Percentiles rank a stretch among this genome's conserved stretches.
Conservation (phyloP, 2,113 vertebrate genomes). For the Gorilla gorilla region DNA sequence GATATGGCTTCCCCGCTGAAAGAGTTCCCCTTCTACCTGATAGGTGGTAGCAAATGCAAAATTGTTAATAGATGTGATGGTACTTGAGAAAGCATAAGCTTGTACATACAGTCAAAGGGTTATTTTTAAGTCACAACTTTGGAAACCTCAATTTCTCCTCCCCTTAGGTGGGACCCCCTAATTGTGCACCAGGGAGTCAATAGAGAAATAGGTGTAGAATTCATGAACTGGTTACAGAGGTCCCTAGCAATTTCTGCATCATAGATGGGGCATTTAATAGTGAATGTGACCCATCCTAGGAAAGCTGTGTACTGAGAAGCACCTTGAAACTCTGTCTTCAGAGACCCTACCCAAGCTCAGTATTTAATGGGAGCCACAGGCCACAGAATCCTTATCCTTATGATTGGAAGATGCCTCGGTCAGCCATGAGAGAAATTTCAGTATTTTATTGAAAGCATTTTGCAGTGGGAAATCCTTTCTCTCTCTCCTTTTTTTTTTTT, state of each 20-base stretch:
- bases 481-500: conserved; percentile 8
- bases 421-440: conserved; percentile 77
- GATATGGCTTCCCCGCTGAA: background rate
- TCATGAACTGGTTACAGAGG: background rate
- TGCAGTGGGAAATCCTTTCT: conserved; percentile 61
- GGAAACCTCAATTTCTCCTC: background rate
- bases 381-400: conserved; percentile 35
- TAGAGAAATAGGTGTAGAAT: background rate
- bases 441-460: conserved; percentile 83
- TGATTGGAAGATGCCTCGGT: conserved; percentile 64
- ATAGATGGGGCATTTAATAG: background rate
- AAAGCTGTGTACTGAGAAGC: background rate
- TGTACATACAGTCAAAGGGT: background rate
- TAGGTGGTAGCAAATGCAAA: background rate
- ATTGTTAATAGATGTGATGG: background rate
- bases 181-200: background rate
- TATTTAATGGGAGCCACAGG: background rate
- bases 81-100: background rate
- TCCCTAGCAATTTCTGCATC: background rate
- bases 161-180: background rate
- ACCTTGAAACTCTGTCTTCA: background rate
- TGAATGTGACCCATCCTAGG: background rate
- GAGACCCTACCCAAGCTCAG: background rate
- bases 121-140: background rate
- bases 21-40: background rate